Percentiles rank a stretch among this genome's conserved stretches.
Conservation (phyloP, 2,888 invertebrate species). For the Nowickia ferox region DNA sequence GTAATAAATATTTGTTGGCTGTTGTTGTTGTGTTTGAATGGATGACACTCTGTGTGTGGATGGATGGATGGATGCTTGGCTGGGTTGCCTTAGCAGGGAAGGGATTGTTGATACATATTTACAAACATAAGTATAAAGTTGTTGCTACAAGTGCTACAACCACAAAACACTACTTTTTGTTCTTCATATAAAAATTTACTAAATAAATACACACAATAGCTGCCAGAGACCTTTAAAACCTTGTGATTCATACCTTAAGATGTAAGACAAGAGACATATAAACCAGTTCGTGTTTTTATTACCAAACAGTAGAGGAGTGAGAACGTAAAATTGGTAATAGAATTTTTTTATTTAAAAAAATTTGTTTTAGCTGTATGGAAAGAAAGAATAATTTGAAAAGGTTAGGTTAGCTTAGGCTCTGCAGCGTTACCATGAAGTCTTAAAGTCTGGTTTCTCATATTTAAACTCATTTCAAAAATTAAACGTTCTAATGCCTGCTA, state of each 20-base stretch:
- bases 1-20: slow-evolving; percentile 53
- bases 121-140: slow-evolving; percentile 23
- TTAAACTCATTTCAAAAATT: no score
- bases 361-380: no score
- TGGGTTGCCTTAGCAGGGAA: slow-evolving; percentile 9
- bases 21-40: slow-evolving; percentile 32
- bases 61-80: slow-evolving; percentile 37
- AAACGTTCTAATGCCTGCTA: no score
- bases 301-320: neutral
- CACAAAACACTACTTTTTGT: slow-evolving; percentile 46
- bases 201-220: slow-evolving; percentile 11
- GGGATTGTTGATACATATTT: slow-evolving; percentile 32
- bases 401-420: no score
- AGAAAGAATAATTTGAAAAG: no score
- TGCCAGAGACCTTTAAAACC: slow-evolving; percentile 38
- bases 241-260: slow-evolving; percentile 59
- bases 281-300: slow-evolving; percentile 44
- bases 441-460: no score
- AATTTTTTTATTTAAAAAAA: no score
- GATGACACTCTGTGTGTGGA: slow-evolving; percentile 6
- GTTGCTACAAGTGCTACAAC: slow-evolving; percentile 65
- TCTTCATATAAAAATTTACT: slow-evolving; percentile 23
- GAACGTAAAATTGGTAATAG: neutral
- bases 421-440: no score
- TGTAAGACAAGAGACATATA: slow-evolving; percentile 14